Conservation (phyloP, 2,797 vertebrate species). For the Bradypodion ventrale region DNA sequence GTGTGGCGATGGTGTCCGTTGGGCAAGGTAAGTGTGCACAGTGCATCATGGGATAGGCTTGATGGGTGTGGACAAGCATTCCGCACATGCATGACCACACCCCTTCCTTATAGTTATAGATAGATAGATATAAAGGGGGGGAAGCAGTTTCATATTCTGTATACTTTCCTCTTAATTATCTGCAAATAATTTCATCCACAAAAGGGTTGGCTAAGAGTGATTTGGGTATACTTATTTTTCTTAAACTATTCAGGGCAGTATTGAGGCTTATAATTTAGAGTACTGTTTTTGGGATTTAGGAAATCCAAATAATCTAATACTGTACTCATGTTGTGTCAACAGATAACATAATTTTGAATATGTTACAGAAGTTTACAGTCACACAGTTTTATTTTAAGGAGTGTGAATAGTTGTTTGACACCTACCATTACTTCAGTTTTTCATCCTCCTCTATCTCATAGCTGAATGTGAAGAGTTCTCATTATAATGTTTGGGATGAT, state of each 20-base stretch:
- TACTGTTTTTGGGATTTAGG: constrained; percentile 41
- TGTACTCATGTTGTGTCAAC: constrained; percentile 1
- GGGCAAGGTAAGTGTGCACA: too few species aligned
- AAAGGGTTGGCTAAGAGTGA: constrained; percentile 48
- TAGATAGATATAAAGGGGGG: constrained; percentile 43
- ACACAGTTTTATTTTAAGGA: neutral
- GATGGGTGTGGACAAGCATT: too few species aligned
- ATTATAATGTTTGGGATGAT: neutral
- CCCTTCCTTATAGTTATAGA: too few species aligned
- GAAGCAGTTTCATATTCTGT: constrained; percentile 51
- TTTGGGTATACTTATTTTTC: constrained; percentile 41
- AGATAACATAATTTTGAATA: constrained; percentile 19
- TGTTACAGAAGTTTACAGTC: neutral
- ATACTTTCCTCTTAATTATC: constrained; percentile 28
- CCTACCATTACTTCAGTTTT: too few species aligned
- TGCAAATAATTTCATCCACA: constrained; percentile 47
- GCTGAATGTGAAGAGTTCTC: neutral
- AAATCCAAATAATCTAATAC: constrained; percentile 33
- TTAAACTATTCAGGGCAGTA: constrained; percentile 43
- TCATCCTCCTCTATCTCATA: neutral
- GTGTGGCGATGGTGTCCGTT: too few species aligned
- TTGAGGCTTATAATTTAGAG: constrained; percentile 43
- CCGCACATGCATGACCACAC: too few species aligned
- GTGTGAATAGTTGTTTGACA: neutral
- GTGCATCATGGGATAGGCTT: too few species aligned